Evolutionary conservation across 2,797 vertebrate genomes (phyloP).

Genomic region (Hozukius guyotensis): DNA sequence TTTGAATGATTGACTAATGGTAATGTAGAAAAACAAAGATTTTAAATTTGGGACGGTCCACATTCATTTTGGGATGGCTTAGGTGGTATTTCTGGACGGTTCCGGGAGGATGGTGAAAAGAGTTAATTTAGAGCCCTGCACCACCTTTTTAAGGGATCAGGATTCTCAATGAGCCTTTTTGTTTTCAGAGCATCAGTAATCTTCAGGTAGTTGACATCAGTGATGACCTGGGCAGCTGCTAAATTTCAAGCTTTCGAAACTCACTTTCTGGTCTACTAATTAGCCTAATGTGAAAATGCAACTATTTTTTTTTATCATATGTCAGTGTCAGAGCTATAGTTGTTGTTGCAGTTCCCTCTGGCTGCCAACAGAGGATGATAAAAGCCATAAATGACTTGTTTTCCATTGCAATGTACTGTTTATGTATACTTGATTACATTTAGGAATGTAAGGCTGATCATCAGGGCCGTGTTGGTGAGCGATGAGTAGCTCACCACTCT

Average conservation of each 20-base stretch:
- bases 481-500: neutral
- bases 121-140: no score
- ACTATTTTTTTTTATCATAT: neutral
- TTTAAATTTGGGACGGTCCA: no score
- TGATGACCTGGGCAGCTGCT: neutral
- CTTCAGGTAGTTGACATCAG: neutral
- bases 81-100: accelerated
- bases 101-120: no score
- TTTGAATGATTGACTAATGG: no score
- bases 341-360: conserved; percentile 53
- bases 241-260: neutral
- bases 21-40: no score
- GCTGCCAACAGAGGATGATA: conserved; percentile 67
- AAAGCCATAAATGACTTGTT: conserved; percentile 29
- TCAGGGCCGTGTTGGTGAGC: neutral
- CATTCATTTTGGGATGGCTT: no score
- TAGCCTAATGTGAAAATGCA: neutral
- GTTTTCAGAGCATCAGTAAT: neutral
- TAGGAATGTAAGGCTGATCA: neutral
- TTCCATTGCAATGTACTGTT: neutral
- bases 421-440: conserved; percentile 1
- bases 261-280: neutral
- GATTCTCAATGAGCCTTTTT: neutral
- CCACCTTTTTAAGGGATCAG: no score
- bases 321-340: neutral